phyloP scores from a whole-genome alignment of 2,888 invertebrate genomes.

The Sipha maydis region DNA sequence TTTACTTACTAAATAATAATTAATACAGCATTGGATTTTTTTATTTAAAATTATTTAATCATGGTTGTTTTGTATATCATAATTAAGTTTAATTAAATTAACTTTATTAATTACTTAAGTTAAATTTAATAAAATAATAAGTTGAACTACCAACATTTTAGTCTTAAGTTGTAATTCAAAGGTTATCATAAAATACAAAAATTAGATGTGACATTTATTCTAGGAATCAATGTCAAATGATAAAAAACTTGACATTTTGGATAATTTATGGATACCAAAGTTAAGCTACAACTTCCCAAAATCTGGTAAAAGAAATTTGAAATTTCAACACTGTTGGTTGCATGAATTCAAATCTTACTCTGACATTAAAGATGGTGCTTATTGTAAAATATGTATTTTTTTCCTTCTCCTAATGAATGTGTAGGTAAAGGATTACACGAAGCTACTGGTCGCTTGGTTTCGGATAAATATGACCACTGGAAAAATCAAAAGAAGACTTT shows the following conservation, averaged over 20 bases:
- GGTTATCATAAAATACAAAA: conserved; percentile 8
- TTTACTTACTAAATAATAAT: too few relatives aligned
- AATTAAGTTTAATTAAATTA: too few relatives aligned
- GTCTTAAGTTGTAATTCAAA: conserved; percentile 1
- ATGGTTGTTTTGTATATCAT: too few relatives aligned
- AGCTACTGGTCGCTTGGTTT: conserved; percentile 25
- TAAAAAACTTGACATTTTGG: conserved; percentile 18
- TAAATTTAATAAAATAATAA: conserved; percentile 1
- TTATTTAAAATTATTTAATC: too few relatives aligned
- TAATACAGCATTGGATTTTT: too few relatives aligned
- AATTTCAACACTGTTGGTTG: conserved; percentile 23
- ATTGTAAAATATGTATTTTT: conserved; percentile 31
- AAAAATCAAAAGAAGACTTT: conserved; percentile 25
- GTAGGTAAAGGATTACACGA: conserved; percentile 16
- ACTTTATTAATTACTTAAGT: too few relatives aligned
- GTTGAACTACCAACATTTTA: conserved; percentile 12
- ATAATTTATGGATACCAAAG: conserved; percentile 11
- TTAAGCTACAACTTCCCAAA: conserved; percentile 20
- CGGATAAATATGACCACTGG: conserved; percentile 22
- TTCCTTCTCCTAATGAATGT: background rate
- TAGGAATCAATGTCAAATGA: conserved; percentile 17
- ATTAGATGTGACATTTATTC: conserved; percentile 20
- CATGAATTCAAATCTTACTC: conserved; percentile 13
- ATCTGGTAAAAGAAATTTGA: conserved; percentile 28
- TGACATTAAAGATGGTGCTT: conserved; percentile 12